Base-by-base conservation (phyloP, 2,888 invertebrate species). In the Keiferia lycopersicella region DNA sequence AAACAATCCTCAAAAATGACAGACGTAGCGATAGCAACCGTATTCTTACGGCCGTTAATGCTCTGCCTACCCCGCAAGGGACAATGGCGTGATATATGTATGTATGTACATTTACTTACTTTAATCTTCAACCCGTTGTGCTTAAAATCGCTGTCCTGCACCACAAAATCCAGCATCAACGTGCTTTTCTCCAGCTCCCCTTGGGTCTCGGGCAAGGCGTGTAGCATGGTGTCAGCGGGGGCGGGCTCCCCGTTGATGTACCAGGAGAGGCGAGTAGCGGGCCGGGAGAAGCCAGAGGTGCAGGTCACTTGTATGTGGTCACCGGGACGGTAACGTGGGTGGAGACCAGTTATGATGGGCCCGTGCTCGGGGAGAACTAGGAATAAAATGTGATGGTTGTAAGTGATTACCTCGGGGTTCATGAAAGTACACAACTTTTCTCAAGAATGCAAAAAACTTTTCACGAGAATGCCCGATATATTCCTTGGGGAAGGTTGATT, bases 91-190 rank as follows among this genome's bases (percentile, higher is more conserved):
- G n/a, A n/a, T 26, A 26, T 26, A 26, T 26, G 26, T 4, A 26
- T 26, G n/a, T n/a, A n/a, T n/a, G n/a, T n/a, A n/a, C 20, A 30
- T 51, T n/a, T n/a, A 78, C 84, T 79, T 74, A 94, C 94, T 93
- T 96, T 97, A 77, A 97, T 93, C 88, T 97, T 97, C 92, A 97
- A 93, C 88, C 96, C 96, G 80, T 96, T 96, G 77, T 94, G 93
- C 82, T 94, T 94, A 92, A 97, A 97, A 91, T 97, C 96, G 85
- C 95, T 95, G 73, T 93, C 93, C 76, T 94, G 94, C 73, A 96
- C 96, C 82, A 94, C 94, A 86, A 97, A 97, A 87, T 96, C 95
- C 69, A 97, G 93, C 34, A 95, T 95, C 58, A 96, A 87, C 65
- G 94, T 94, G 22, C 96, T 95, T 67, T 95, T 95, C 84, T 96